Evolutionary conservation across 2,113 vertebrate genomes (phyloP), one percentile per base, ranked within the genome.

Genomic region (Sinocyclocheilus anshuiensis): DNA sequence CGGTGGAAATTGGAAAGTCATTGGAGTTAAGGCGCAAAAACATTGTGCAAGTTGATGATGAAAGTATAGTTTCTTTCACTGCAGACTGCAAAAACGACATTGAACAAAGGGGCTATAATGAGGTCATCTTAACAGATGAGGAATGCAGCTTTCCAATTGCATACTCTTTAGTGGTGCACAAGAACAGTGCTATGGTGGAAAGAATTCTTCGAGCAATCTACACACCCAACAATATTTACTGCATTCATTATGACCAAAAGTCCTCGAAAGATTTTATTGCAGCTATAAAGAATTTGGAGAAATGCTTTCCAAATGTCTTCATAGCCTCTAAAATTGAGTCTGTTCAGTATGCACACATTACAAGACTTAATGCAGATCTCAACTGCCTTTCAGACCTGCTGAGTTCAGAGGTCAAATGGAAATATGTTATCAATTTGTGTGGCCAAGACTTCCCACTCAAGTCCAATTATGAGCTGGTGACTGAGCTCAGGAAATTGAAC

Each of bases 371-470:
- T 7, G 97, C 97, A 8, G 97, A 99, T 90, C 92, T 98, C 6
- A 98, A 98, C 87, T 98, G 97, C 81, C 91, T 99, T 83, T 95
- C 95, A 53, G 97, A 99, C 91, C 93, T 99, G 89, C 92, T 97
- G 39, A 91, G 59, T 11, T 96, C 96, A 72, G 88, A 92, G 1
- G 92, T 97, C 86, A 93, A 91, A 11, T 99, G 97, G 97, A 97
- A 94, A 76, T 98, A 98, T 0, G 96, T 93, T 80, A 97, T 99
- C 86, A 99, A 99, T 90, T 90, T 99, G 78, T 99, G 97, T 84
- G 97, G 97, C 59, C 97, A 99, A 91, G 97, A 98, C 91, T 97
- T 99, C 75, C 97, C 97, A 74, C 93, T 99, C 77, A 96, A 90
- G 87, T 95, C 97, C 42, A 99, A 97, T 92, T 95, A 94, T 0